Evolutionary conservation across 2,888 invertebrate species (phyloP).

Genomic region (Abscondita cerata): DNA sequence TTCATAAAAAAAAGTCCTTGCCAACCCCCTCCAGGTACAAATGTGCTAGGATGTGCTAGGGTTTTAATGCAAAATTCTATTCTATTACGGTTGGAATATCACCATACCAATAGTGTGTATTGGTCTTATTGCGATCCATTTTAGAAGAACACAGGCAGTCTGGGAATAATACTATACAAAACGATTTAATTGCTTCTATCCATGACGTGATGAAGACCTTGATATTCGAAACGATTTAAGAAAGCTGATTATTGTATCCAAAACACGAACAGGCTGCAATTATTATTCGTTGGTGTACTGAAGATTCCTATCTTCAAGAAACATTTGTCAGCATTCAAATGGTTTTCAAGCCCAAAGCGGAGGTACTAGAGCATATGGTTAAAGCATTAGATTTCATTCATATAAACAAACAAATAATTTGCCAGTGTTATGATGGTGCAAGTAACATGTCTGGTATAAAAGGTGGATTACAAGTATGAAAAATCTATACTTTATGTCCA

Average conservation of each 20-base stretch:
- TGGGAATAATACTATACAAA: not conserved
- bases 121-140: not conserved
- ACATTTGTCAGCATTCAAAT: not conserved
- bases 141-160: not conserved
- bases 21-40: no score
- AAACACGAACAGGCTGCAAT: not conserved
- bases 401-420: not conserved
- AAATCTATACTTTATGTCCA: slow-evolving; percentile 1
- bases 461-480: not conserved
- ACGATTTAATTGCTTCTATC: no score
- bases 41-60: no score
- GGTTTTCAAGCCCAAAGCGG: not conserved
- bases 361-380: not conserved
- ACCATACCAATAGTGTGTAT: not conserved
- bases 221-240: no score
- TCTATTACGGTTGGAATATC: not conserved
- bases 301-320: not conserved
- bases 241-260: not conserved
- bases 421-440: not conserved
- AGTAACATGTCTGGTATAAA: not conserved
- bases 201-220: no score
- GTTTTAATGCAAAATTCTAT: not conserved
- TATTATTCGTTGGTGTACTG: not conserved
- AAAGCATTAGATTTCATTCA: not conserved
- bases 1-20: no score